Evolutionary conservation across 2,888 invertebrate genomes (phyloP), one percentile per base, ranked within the genome.

Genomic region (Kuschelorhynchus macadamiae): DNA sequence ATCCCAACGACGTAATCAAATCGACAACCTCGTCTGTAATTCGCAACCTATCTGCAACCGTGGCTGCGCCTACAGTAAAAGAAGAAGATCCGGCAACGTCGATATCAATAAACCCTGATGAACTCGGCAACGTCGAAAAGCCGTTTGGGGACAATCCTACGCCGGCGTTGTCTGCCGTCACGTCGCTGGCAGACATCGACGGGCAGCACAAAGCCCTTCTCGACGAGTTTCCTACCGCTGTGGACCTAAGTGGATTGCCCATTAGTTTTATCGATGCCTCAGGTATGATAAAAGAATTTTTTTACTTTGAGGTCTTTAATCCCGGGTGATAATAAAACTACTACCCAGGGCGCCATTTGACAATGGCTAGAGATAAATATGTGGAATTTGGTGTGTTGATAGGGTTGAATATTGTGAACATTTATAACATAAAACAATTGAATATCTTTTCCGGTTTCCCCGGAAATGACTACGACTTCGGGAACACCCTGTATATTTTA

Each of bases 1-100:
- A 44, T 66, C 70, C 53, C 30, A 69, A 46, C 16, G 49, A 50
- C n/a, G 59, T 65, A 7, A 52, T 62, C 8, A 52, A 42, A 21
- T 39, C 60, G 30, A 46, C 18, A 9, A 20, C 33, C 3, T 0
- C 36, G 4, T 12, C 47, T 2, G 16, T 18, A 25, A 25, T 25
- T 36, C 36, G 36, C 32, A 36, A 33, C 0, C n/a, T n/a, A n/a
- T n/a, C n/a, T n/a, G n/a, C n/a, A n/a, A n/a, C n/a, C n/a, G n/a
- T n/a, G n/a, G n/a, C n/a, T n/a, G n/a, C n/a, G n/a, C 8, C 50
- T 4, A 20, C 52, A 1, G 52, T 33, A 14, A 41, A 7, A 11
- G 36, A 36, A 36, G 11, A 36, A 36, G 36, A 9, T 33, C 11
- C 11, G 21, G 36, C 14, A 1, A 25, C 1, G 16, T 12, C 20